phyloP scores from a whole-genome alignment of 2,888 invertebrate species.

The Cheilosia vulpina region DNA sequence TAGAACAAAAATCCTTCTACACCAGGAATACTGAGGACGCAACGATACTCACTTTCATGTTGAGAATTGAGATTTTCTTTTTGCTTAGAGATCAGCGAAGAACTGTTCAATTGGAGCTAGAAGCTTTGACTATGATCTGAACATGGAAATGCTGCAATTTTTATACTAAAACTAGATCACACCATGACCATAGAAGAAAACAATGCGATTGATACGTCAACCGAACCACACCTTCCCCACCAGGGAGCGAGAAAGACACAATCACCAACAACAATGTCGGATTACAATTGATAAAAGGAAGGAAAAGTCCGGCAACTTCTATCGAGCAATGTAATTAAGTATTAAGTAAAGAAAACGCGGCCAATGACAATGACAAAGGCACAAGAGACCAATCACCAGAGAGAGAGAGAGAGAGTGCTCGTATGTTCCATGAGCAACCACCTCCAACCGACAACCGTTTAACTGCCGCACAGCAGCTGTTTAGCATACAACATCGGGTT shows the following conservation, averaged over 20 bases:
- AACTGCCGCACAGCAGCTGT: conserved; percentile 35
- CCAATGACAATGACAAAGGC: conserved; percentile 43
- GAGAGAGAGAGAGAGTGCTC: neutral
- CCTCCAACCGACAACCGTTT: conserved; percentile 13
- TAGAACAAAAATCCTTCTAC: neutral
- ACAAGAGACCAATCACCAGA: conserved; percentile 14
- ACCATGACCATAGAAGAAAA: conserved; percentile 27
- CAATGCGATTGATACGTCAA: conserved; percentile 52
- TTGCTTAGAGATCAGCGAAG: conserved; percentile 71
- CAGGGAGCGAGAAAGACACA: conserved; percentile 51
- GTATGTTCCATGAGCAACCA: neutral
- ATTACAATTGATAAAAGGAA: conserved; percentile 29
- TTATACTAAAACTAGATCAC: conserved; percentile 63
- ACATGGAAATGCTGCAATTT: conserved; percentile 60
- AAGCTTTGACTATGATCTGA: conserved; percentile 71
- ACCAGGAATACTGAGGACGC: neutral
- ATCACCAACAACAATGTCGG: conserved; percentile 31
- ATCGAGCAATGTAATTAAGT: conserved; percentile 34
- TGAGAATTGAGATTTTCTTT: conserved; percentile 69
- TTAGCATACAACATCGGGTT: conserved; percentile 61
- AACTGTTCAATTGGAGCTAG: conserved; percentile 74
- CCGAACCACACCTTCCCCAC: conserved; percentile 59
- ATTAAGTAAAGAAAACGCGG: conserved; percentile 9
- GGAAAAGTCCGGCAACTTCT: conserved; percentile 51
- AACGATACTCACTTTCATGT: conserved; percentile 64